Evolutionary conservation across 2,888 invertebrate genomes (phyloP).

Genomic region (Neoascia interrupta): DNA sequence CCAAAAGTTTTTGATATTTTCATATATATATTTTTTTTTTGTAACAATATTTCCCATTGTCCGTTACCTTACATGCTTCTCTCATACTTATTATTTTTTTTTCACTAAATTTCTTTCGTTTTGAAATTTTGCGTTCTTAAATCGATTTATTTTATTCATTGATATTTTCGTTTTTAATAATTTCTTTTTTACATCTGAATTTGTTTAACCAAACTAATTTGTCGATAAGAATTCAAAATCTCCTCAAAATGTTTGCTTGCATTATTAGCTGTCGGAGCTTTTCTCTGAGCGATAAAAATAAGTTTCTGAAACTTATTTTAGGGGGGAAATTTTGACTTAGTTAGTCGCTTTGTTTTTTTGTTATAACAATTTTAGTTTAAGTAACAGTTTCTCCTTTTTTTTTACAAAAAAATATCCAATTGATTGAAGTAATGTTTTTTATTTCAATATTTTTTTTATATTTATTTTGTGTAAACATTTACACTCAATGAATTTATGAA

Average conservation of each 20-base stretch:
- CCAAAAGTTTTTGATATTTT: no score
- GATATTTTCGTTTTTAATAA: neutral
- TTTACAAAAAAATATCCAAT: constrained; percentile 38
- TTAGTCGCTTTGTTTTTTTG: constrained; percentile 14
- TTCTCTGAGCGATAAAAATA: no score
- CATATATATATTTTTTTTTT: constrained; percentile 50
- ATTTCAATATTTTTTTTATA: neutral
- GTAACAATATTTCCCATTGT: constrained; percentile 59
- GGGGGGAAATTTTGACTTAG: constrained; percentile 1
- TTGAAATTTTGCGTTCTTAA: constrained; percentile 4
- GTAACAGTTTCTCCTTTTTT: constrained; percentile 8
- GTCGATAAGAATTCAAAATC: constrained; percentile 33
- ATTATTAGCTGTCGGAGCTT: no score
- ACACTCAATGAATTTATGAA: no score
- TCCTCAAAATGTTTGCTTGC: constrained; percentile 38
- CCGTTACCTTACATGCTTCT: constrained; percentile 35
- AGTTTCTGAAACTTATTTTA: no score
- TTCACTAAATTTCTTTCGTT: neutral
- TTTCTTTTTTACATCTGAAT: constrained; percentile 31
- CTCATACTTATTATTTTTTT: constrained; percentile 10
- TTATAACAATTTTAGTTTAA: constrained; percentile 40
- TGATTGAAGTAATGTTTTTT: constrained; percentile 3
- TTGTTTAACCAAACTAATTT: constrained; percentile 42
- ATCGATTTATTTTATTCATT: neutral
- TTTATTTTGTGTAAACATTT: no score